phyloP scores from a whole-genome alignment of 2,113 vertebrate species.

The Clarias magur region DNA sequence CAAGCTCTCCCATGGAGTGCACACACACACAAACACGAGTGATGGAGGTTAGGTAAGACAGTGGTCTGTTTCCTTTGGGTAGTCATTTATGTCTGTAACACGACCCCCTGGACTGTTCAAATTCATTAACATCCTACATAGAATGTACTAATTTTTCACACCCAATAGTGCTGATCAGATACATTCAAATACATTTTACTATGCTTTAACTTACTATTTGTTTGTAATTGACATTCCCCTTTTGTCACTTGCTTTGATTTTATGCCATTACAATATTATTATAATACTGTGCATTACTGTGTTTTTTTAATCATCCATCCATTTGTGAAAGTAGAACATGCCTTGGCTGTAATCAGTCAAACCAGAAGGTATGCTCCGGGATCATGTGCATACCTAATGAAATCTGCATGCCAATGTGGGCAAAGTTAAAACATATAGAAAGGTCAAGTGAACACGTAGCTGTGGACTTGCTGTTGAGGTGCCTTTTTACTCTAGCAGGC shows the following conservation, averaged over 20 bases:
- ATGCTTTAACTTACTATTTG: not conserved
- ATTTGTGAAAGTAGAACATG: not conserved
- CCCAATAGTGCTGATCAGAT: not conserved
- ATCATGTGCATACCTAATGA: not conserved
- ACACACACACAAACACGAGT: not conserved
- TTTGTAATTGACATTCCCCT: not conserved
- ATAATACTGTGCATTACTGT: not conserved
- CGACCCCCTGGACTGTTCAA: not conserved
- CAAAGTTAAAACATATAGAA: not conserved
- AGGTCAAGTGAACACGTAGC: not conserved
- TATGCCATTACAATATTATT: not conserved
- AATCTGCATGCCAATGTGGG: not conserved
- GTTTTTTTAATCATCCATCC: not conserved
- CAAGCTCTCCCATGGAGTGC: not conserved
- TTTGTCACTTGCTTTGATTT: not conserved
- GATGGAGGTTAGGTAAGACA: constrained; percentile 8
- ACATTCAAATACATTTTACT: not conserved
- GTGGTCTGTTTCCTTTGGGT: constrained; percentile 2
- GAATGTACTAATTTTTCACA: not conserved
- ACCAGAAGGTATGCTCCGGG: not conserved
- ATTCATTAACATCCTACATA: not conserved
- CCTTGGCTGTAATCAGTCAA: not conserved
- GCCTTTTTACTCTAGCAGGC: not conserved
- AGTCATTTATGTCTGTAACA: constrained; percentile 3
- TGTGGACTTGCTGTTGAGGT: not conserved